phyloP scores from a whole-genome alignment of 2,797 vertebrate species.

The Hoplostethus atlanticus region DNA sequence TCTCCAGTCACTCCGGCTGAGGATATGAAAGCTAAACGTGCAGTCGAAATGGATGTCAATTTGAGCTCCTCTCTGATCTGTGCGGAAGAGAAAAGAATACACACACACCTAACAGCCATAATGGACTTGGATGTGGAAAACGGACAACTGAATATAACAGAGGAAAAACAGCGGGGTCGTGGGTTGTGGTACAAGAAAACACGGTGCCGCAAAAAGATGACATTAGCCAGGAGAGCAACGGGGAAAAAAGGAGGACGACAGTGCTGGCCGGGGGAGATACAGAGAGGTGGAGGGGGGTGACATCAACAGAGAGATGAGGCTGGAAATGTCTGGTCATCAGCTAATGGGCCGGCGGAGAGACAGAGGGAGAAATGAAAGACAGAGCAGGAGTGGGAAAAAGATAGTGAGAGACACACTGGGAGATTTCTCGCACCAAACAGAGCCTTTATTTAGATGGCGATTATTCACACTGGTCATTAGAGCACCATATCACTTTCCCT shows the following conservation, averaged over 20 bases:
- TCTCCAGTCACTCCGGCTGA: slow-evolving; percentile 53
- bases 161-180: slow-evolving; percentile 51
- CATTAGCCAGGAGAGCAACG: slow-evolving; percentile 29
- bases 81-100: slow-evolving; percentile 33
- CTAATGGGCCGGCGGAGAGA: slow-evolving; percentile 36
- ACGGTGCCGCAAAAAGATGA: slow-evolving; percentile 2
- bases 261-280: not conserved
- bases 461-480: slow-evolving; percentile 89
- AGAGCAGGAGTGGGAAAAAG: slow-evolving; percentile 22
- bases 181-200: slow-evolving; percentile 32
- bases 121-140: slow-evolving; percentile 72
- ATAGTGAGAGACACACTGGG: slow-evolving; percentile 51
- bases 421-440: slow-evolving; percentile 80
- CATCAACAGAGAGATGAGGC: slow-evolving; percentile 19
- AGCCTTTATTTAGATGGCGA: slow-evolving; percentile 87
- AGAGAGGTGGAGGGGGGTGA: slow-evolving; percentile 20
- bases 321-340: slow-evolving; percentile 13
- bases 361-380: slow-evolving; percentile 2
- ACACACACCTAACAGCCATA: slow-evolving; percentile 62
- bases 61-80: slow-evolving; percentile 77
- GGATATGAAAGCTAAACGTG: slow-evolving; percentile 77
- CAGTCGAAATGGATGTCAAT: slow-evolving; percentile 75
- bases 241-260: slow-evolving; percentile 32
- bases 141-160: slow-evolving; percentile 63
- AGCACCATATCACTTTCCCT: slow-evolving; percentile 87